Percentiles rank a stretch among this genome's conserved stretches.
phyloP scores from a whole-genome alignment of 2,888 invertebrate genomes.

The Stramonita haemastoma region DNA sequence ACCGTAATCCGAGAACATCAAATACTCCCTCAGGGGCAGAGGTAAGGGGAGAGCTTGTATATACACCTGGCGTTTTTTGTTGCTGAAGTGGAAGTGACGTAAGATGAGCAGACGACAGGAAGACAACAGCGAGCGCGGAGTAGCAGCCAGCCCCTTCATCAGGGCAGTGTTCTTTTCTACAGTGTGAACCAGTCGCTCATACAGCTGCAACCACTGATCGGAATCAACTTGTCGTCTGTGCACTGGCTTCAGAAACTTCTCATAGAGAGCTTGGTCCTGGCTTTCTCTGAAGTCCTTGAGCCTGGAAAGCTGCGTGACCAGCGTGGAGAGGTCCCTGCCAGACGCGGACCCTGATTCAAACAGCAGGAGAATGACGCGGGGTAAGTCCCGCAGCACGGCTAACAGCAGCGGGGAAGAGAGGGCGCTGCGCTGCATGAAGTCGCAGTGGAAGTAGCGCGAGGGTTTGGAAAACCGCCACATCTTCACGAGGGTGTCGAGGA shows the following conservation, averaged over 20 bases:
- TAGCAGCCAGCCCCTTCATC: background rate
- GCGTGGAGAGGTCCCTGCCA: background rate
- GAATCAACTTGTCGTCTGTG: background rate
- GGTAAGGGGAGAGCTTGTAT: background rate
- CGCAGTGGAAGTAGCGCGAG: background rate
- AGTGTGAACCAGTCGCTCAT: background rate
- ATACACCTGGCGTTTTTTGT: background rate
- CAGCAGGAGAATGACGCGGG: background rate
- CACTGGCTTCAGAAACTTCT: background rate
- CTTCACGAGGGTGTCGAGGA: background rate
- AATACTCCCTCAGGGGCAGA: background rate
- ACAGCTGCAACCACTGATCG: background rate
- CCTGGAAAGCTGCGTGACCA: background rate
- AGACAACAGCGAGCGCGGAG: background rate
- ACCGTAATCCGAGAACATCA: background rate
- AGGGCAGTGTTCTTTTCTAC: background rate
- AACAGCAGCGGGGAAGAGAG: conserved; percentile 7
- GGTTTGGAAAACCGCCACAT: background rate
- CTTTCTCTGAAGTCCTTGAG: background rate
- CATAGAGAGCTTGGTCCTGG: background rate
- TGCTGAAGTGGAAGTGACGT: background rate
- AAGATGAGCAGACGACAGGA: background rate
- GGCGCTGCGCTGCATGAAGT: background rate
- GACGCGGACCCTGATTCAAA: background rate
- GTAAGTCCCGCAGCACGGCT: background rate